Conservation (phyloP, 2,113 vertebrate species). For the Sterrhoptilus dennistouni region DNA sequence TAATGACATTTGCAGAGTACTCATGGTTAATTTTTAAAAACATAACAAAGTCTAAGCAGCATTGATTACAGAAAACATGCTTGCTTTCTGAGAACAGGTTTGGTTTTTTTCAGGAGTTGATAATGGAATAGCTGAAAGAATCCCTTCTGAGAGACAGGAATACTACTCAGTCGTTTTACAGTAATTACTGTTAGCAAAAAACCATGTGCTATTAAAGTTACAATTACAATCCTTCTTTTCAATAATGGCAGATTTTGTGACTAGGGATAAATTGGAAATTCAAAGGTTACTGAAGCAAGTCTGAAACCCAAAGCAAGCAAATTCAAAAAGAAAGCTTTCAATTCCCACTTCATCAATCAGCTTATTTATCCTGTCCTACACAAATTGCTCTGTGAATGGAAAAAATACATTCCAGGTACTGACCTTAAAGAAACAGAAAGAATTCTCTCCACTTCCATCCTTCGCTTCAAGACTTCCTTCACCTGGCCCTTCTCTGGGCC, state of each 20-base stretch:
- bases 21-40: neutral
- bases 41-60: neutral
- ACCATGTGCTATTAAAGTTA: neutral
- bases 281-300: neutral
- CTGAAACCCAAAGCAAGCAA: neutral
- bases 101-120: neutral
- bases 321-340: neutral
- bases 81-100: neutral
- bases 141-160: neutral
- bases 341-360: neutral
- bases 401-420: neutral
- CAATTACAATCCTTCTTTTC: neutral
- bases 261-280: neutral
- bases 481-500: slow-evolving; percentile 93
- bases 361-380: neutral
- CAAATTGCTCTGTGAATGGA: neutral
- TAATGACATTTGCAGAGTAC: neutral
- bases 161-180: neutral
- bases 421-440: slow-evolving; percentile 91
- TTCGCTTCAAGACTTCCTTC: slow-evolving; percentile 91
- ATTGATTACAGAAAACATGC: neutral
- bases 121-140: neutral
- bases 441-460: slow-evolving; percentile 90
- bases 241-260: neutral
- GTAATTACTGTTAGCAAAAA: neutral